These are phyloP conservation scores for Drymonia ruficornis DNA, from an alignment of 2,888 invertebrate genomes.

Conservation along the genomic window DNA sequence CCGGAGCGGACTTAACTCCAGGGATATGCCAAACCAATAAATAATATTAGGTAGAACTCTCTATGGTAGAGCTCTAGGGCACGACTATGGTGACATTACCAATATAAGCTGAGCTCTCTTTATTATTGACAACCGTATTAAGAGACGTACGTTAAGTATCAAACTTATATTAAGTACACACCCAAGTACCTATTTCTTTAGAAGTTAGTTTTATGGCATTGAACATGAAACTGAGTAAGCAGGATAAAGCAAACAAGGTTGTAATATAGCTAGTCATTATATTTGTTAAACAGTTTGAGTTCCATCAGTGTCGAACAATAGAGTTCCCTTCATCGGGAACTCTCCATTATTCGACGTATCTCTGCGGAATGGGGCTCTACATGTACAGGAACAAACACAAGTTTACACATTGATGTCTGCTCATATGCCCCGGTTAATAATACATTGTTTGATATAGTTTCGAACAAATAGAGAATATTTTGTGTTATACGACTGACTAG, in stretches of 20 bases:
- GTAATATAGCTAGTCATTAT: conserved; percentile 8
- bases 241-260: conserved; percentile 3
- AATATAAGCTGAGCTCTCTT: too few relatives aligned
- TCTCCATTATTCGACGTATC: conserved; percentile 12
- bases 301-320: conserved; percentile 11
- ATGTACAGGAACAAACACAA: conserved; percentile 13
- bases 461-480: background rate
- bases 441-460: background rate
- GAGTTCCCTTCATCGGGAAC: conserved; percentile 10
- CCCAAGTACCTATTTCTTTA: too few relatives aligned
- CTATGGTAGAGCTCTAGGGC: background rate
- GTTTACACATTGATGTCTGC: conserved; percentile 15
- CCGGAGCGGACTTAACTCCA: background rate
- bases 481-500: background rate
- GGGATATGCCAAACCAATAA: background rate
- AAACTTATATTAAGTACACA: too few relatives aligned
- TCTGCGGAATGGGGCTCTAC: conserved; percentile 11
- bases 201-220: background rate
- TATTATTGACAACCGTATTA: too few relatives aligned
- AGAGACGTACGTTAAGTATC: too few relatives aligned
- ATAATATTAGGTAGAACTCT: background rate
- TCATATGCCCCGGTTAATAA: conserved; percentile 9
- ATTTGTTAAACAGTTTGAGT: conserved; percentile 12
- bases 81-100: background rate
- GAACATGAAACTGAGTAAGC: background rate